Evolutionary conservation across 2,113 vertebrate species (phyloP).

Genomic region (Acrocephalus arundinaceus): DNA sequence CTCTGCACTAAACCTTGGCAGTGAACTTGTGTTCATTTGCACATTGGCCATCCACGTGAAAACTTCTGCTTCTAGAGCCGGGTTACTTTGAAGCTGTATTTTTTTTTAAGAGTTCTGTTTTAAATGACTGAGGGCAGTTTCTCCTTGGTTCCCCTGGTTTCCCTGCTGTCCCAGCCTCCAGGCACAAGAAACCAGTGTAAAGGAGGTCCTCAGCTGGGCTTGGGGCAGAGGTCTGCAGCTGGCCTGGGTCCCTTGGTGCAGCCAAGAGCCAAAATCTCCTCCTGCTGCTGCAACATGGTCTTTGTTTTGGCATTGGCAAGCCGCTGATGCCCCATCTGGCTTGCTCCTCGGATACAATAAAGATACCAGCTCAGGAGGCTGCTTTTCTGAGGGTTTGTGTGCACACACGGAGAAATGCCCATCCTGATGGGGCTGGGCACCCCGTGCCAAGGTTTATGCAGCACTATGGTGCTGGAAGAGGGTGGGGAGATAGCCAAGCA

Average conservation of each 20-base stretch:
- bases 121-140: neutral
- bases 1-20: neutral
- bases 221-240: neutral
- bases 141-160: neutral
- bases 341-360: neutral
- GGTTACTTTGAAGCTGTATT: neutral
- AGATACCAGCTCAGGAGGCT: neutral
- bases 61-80: neutral
- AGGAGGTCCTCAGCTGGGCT: neutral
- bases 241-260: neutral
- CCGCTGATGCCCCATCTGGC: neutral
- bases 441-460: neutral
- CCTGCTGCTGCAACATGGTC: neutral
- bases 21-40: neutral
- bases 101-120: neutral
- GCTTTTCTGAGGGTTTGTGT: neutral
- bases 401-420: rapidly evolving
- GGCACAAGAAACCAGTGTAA: neutral
- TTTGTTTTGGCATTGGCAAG: neutral
- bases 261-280: neutral
- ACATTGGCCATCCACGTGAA: rapidly evolving
- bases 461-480: neutral
- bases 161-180: neutral
- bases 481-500: neutral
- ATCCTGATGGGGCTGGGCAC: neutral